Conservation (phyloP, 2,888 invertebrate species). For the Polydrusus cervinus region DNA sequence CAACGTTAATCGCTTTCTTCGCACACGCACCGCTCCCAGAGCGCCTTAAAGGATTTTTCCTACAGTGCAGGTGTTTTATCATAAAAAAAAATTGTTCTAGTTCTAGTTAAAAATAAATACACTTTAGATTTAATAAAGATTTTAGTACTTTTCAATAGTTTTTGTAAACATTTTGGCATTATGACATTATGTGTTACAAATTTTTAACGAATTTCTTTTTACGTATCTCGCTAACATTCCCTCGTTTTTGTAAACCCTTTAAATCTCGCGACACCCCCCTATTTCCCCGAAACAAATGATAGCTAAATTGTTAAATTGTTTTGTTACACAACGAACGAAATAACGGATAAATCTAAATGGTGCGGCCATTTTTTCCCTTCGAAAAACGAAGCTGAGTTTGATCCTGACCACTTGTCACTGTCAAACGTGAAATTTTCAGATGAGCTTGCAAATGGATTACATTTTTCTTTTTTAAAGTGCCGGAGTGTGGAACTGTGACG, state of each 20-base stretch:
- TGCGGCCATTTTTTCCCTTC: slow-evolving; percentile 49
- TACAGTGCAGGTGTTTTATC: too few relatives aligned
- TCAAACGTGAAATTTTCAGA: slow-evolving; percentile 48
- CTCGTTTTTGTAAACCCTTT: background rate
- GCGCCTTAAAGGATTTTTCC: too few relatives aligned
- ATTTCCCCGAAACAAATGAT: slow-evolving; percentile 46
- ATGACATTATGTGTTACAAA: too few relatives aligned
- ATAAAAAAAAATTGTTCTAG: too few relatives aligned
- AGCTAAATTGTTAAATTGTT: slow-evolving; percentile 51
- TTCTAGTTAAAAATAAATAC: too few relatives aligned
- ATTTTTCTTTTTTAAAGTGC: slow-evolving; percentile 43
- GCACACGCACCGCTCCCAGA: too few relatives aligned
- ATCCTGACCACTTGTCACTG: slow-evolving; percentile 53
- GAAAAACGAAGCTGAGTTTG: slow-evolving; percentile 37
- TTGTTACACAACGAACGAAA: slow-evolving; percentile 49
- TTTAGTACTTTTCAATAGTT: too few relatives aligned
- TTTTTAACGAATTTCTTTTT: too few relatives aligned
- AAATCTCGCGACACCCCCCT: background rate
- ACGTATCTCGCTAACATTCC: too few relatives aligned
- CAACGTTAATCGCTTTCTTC: too few relatives aligned
- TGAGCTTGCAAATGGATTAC: slow-evolving; percentile 47
- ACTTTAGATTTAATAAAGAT: too few relatives aligned
- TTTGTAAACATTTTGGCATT: too few relatives aligned
- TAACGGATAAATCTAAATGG: slow-evolving; percentile 50
- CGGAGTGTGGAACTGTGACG: background rate